phyloP scores from a whole-genome alignment of 2,888 invertebrate species.

The Agrenia bidenticulata region DNA sequence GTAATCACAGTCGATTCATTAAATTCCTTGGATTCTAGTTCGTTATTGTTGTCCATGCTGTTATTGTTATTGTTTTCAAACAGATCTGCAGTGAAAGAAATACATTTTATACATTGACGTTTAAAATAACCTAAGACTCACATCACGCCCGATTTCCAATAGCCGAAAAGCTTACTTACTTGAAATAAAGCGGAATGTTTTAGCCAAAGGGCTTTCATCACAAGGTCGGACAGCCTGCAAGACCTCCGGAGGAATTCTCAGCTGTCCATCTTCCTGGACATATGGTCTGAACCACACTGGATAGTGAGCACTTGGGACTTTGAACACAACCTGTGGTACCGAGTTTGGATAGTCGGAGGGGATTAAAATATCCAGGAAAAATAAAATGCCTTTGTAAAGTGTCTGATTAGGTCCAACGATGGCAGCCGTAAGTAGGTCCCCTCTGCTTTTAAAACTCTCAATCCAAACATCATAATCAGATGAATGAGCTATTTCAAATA shows the following conservation, averaged over 20 bases:
- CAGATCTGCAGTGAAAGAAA: too few species aligned
- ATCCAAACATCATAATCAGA: not conserved
- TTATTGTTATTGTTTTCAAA: too few species aligned
- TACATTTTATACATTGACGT: too few species aligned
- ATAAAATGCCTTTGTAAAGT: conserved; percentile 90
- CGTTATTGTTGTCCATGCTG: too few species aligned
- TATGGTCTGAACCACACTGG: not conserved
- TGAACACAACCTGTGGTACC: conserved; percentile 1
- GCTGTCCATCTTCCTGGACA: not conserved
- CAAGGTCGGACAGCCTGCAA: not conserved
- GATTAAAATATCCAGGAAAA: conserved; percentile 66
- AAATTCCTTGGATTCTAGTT: not conserved
- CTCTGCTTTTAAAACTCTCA: not conserved
- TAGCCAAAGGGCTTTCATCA: not conserved
- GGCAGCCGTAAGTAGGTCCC: conserved; percentile 84
- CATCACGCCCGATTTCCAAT: too few species aligned
- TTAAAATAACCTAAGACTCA: too few species aligned
- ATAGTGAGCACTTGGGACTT: not conserved
- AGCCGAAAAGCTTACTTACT: too few species aligned
- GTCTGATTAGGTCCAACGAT: conserved; percentile 87
- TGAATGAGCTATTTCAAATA: too few species aligned
- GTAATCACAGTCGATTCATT: not conserved
- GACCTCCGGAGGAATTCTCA: not conserved
- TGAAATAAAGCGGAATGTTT: not conserved
- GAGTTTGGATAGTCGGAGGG: not conserved